Base-by-base conservation (phyloP, 2,113 vertebrate genomes). In the Melanotaenia duboulayi region DNA sequence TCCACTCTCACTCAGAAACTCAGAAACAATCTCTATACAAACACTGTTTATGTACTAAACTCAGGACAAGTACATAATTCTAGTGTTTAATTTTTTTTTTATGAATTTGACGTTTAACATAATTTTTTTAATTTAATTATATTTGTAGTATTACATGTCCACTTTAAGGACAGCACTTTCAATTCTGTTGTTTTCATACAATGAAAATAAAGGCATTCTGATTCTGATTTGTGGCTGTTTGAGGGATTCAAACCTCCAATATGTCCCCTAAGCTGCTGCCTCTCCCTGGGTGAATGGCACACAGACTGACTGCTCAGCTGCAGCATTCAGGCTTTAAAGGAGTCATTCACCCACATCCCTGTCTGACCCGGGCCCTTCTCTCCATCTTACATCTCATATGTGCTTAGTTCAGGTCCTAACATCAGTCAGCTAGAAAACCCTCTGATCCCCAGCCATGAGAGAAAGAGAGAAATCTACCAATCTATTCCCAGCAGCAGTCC, bases 391-490 rank as follows among this genome's bases (percentile, higher is more conserved):
- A 44, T 65, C 59, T 57, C 14, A 11, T 28, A 66, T 74, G 60
- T 4, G 46, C 76, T 80, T 67, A 78, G 78, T 82, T 83, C 65
- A 86, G 71, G 61, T 71, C 88, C 74, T 58, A 88, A 75, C 86
- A 86, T 71, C 87, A 87, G 76, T 87, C 88, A 89, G 78, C 68
- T 82, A 76, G 76, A 89, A 91, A 86, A 84, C 77, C 75, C 69
- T 84, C 54, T 87, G 84, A 88, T 84, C 78, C 67, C 62, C 16
- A 58, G 66, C 69, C 58, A 71, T 67, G 74, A 56, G 72, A 17
- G 65, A 69, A 63, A 71, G 35, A 64, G 80, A 85, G 80, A 88
- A 91, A 87, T 88, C 82, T 84, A 82, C 74, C 74, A 82, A 86
- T 89, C 85, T 83, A 81, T 87, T 85, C 75, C 66, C 71, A 54